Evolutionary conservation across 1,140 invertebrate genomes (phyloP), one percentile per base, ranked within the genome.

Genomic region (Diploscapter pachys): DNA sequence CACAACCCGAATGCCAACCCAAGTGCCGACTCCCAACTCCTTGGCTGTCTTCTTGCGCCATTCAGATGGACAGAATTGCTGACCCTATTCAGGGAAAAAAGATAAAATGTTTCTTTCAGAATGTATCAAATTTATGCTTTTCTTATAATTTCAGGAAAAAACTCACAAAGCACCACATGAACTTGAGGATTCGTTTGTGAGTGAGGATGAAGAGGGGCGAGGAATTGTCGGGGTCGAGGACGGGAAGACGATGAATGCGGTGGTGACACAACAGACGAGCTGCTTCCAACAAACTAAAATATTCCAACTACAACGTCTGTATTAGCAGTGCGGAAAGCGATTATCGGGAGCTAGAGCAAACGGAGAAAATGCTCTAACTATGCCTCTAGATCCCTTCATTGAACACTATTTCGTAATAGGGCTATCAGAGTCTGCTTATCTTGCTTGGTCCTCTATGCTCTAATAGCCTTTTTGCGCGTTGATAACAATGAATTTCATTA

Each of bases 161-260:
- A 76, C 74, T 71, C 53, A 76, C 74, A 52, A 71, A 76, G 48
- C 72, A 73, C 75, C 75, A 76, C n/a, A 76, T 49, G 54, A 76
- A 76, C 57, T 76, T 76, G 53, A 76, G 70, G 48, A 76, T 72
- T 31, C 75, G 52, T 55, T 76, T 76, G 70, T 76, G 75, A 31
- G 75, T 76, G 53, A 76, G 69, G 52, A 76, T 76, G 75, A 72
- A 76, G 49, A 76, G 75, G 0, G 75, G 72, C 9, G 69, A 73
- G 0, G 69, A 63, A 49, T 71, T 54, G 6, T 64, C 61, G 1
- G 75, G 69, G 56, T 76, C 75, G 5, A 76, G 61, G 6, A 76
- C 75, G 51, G 75, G 75, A 4, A 76, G 59, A 48, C 75, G 69
- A 56, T 76, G 75, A 13, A 76, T 73, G 56, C 65, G 75, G 53